A percentile compares a stretch with the other conserved stretches of the same genome.
These are phyloP conservation scores for Theocolax elegans DNA, from an alignment of 1,140 invertebrate species.

Conservation along the genomic window DNA sequence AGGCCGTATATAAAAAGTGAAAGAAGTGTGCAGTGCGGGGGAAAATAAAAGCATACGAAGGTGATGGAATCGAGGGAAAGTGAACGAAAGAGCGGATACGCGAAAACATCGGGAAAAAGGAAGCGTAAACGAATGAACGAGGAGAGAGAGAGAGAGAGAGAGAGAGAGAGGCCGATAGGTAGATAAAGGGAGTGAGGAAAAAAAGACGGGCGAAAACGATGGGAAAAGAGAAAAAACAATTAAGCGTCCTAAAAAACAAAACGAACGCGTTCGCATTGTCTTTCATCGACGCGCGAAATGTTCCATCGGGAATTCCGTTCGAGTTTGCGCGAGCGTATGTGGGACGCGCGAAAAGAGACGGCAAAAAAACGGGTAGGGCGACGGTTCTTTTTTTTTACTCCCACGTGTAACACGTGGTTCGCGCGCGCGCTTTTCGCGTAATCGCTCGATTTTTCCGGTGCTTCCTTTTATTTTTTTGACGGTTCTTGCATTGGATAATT, in stretches of 20 bases:
- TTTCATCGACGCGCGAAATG: slow-evolving; percentile 41
- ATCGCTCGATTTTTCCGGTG: slow-evolving; percentile 12
- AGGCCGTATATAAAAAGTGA: slow-evolving; percentile 30
- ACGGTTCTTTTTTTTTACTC: slow-evolving; percentile 18
- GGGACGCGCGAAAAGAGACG: slow-evolving; percentile 19
- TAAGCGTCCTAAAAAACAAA: slow-evolving; percentile 32
- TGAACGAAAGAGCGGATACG: slow-evolving; percentile 15
- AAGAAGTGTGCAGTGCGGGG: slow-evolving; percentile 6
- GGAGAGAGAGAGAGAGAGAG: neutral
- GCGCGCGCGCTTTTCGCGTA: slow-evolving; percentile 33
- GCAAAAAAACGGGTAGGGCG: slow-evolving; percentile 35
- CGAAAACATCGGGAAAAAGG: neutral
- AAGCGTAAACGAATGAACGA: neutral
- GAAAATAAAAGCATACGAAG: slow-evolving; percentile 1
- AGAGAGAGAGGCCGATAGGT: too few relatives aligned
- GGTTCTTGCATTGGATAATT: too few relatives aligned
- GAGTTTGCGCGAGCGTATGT: slow-evolving; percentile 11
- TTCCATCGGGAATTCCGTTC: slow-evolving; percentile 38
- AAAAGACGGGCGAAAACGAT: neutral
- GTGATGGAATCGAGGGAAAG: slow-evolving; percentile 38
- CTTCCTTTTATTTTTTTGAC: neutral
- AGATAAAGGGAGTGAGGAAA: neutral
- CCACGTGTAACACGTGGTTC: slow-evolving; percentile 41
- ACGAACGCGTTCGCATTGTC: slow-evolving; percentile 24
- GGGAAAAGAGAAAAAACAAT: slow-evolving; percentile 30